Evolutionary conservation across 2,888 invertebrate genomes (phyloP).

Genomic region (Drosophila yooni): DNA sequence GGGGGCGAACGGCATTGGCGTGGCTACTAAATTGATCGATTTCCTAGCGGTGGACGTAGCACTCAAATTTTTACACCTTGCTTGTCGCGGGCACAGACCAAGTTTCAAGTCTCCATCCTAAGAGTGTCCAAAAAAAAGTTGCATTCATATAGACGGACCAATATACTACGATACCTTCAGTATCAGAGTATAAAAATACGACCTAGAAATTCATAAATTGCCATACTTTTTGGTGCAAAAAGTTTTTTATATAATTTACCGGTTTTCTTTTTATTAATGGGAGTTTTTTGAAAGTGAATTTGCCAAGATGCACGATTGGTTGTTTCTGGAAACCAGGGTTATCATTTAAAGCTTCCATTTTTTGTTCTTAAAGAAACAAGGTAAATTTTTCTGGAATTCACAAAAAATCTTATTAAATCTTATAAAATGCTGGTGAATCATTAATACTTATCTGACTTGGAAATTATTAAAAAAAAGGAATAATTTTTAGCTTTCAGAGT

Average conservation of each 20-base stretch:
- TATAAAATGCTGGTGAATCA: background rate
- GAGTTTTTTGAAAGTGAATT: background rate
- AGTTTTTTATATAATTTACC: background rate
- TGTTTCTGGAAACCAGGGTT: background rate
- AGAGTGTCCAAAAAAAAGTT: background rate
- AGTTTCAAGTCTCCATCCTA: background rate
- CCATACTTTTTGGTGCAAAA: background rate
- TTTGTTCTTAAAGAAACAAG: background rate
- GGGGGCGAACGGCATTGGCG: too few species aligned
- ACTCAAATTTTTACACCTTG: background rate
- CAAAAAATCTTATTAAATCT: too few species aligned
- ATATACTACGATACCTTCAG: background rate
- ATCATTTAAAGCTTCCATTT: background rate
- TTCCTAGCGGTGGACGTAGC: background rate
- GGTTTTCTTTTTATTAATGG: background rate
- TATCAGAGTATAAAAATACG: background rate
- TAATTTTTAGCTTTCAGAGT: background rate
- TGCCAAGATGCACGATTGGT: background rate
- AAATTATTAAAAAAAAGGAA: background rate
- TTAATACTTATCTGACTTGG: too few species aligned
- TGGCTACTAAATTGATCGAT: background rate
- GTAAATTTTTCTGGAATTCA: background rate
- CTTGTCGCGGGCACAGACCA: background rate
- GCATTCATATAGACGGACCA: background rate
- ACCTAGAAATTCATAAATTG: background rate